Evolutionary conservation across 2,113 vertebrate species (phyloP).

Genomic region (Pygoscelis adeliae): DNA sequence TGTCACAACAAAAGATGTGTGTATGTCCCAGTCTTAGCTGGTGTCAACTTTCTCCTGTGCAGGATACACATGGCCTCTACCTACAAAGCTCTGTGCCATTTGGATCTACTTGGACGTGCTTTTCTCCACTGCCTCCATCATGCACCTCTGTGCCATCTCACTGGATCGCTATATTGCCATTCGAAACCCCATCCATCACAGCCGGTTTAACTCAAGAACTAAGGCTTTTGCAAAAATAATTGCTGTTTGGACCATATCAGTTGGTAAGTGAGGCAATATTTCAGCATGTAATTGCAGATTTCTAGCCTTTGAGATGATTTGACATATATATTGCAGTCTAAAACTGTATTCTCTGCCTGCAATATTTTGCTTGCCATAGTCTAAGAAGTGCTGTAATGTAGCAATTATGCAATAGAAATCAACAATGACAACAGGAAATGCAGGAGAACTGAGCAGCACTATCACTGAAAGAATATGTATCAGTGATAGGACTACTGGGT

Average conservation of each 20-base stretch:
- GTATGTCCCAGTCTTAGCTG: not conserved
- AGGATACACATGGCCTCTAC: constrained; percentile 93
- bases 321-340: not conserved
- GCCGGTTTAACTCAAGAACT: constrained; percentile 93
- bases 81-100: constrained; percentile 85
- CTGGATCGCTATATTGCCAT: constrained; percentile 96
- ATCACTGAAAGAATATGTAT: not conserved
- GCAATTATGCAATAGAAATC: not conserved
- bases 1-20: not conserved
- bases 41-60: not conserved
- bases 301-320: not conserved
- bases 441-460: not conserved
- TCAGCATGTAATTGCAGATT: constrained; percentile 28
- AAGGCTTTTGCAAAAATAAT: constrained; percentile 93
- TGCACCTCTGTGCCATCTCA: constrained; percentile 97
- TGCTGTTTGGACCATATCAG: constrained; percentile 95
- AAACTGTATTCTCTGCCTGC: not conserved
- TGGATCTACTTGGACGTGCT: constrained; percentile 98
- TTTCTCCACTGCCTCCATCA: constrained; percentile 96
- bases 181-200: constrained; percentile 93
- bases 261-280: constrained; percentile 79
- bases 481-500: not conserved
- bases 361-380: not conserved
- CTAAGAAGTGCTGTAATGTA: not conserved
- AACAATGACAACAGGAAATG: not conserved